Conservation (phyloP, 1,140 invertebrate genomes). For the Matsumurasca onukii region DNA sequence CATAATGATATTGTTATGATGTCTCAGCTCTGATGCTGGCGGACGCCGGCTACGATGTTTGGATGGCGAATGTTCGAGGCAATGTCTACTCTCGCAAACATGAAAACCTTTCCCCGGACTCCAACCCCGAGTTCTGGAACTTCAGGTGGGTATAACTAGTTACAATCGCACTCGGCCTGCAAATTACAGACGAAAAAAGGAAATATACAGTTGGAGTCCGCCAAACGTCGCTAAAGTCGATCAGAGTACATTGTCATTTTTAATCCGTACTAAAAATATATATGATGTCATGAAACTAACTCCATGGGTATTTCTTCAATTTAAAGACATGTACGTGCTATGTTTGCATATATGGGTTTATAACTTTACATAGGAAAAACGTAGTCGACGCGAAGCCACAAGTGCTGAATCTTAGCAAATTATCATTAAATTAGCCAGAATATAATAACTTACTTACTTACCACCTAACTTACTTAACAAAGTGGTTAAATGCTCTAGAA, state of each 20-base stretch:
- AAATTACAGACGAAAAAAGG: too few relatives aligned
- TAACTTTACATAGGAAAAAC: too few relatives aligned
- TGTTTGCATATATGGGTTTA: too few relatives aligned
- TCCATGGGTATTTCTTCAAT: not conserved
- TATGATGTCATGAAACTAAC: not conserved
- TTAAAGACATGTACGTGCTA: not conserved
- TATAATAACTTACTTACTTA: too few relatives aligned
- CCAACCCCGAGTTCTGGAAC: constrained; percentile 56
- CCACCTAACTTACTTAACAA: too few relatives aligned
- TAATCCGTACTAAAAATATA: not conserved
- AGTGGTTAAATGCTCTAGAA: too few relatives aligned
- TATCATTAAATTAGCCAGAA: too few relatives aligned
- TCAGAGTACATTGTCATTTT: not conserved
- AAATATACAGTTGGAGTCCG: too few relatives aligned
- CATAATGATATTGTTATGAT: not conserved
- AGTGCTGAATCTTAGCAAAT: too few relatives aligned
- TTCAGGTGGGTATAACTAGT: constrained; percentile 48
- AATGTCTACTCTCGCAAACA: constrained; percentile 63
- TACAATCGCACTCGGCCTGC: too few relatives aligned
- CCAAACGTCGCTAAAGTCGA: not conserved
- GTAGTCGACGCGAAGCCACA: too few relatives aligned
- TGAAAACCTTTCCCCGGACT: constrained; percentile 48
- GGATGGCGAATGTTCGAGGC: constrained; percentile 67
- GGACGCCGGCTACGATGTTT: constrained; percentile 67
- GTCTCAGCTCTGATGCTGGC: constrained; percentile 57